Conservation (phyloP, 2,113 vertebrate species). For the Oophaga pumilio region DNA sequence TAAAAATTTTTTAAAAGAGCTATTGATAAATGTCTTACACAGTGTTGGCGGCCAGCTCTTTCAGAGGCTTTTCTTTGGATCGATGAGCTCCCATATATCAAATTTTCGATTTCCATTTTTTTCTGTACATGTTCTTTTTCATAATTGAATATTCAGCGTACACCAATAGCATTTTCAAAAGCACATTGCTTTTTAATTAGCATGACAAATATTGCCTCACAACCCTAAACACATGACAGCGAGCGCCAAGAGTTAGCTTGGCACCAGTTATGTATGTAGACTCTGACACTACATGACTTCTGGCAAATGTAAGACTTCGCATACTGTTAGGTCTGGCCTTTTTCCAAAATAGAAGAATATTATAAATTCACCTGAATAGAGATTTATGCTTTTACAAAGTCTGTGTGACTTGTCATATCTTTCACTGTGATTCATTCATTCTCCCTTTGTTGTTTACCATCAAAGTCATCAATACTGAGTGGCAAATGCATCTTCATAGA, state of each 20-base stretch:
- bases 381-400: background rate
- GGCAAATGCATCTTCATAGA: background rate
- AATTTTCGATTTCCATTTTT: background rate
- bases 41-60: too few species aligned
- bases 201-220: background rate
- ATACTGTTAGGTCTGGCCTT: background rate
- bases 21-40: too few species aligned
- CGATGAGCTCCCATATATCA: background rate
- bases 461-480: background rate
- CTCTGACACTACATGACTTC: background rate
- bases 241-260: conserved; percentile 7
- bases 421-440: background rate
- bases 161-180: background rate
- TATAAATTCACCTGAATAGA: background rate
- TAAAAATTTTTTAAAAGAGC: too few species aligned
- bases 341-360: conserved; percentile 4
- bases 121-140: background rate
- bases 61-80: background rate
- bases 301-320: conserved; percentile 12
- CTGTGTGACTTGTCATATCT: background rate
- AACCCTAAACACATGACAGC: conserved; percentile 4
- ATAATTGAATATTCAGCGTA: background rate
- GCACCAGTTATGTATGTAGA: background rate
- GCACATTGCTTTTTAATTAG: conserved; percentile 13
- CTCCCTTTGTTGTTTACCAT: background rate